Percentiles rank a stretch among this genome's conserved stretches.
Evolutionary conservation across 2,888 invertebrate species (phyloP).

Genomic region (Acronicta aceris): DNA sequence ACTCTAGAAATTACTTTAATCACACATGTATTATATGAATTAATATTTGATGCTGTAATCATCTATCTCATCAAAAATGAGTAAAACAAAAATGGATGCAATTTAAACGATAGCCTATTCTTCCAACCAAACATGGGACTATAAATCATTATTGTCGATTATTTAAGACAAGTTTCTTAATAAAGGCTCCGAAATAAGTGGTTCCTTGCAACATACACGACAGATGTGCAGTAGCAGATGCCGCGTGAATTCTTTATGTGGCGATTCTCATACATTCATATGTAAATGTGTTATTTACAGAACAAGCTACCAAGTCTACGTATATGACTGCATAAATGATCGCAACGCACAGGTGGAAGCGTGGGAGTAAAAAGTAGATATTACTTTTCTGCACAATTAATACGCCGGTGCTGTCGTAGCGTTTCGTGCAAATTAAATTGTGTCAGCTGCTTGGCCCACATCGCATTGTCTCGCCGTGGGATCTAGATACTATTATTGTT

Average conservation of each 20-base stretch:
- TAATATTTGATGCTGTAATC: conserved; percentile 15
- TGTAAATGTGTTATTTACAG: conserved; percentile 55
- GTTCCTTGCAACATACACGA: conserved; percentile 54
- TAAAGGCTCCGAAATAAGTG: conserved; percentile 45
- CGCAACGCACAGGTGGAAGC: conserved; percentile 70
- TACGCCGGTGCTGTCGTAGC: conserved; percentile 56
- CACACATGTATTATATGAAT: not conserved
- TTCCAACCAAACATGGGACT: conserved; percentile 26
- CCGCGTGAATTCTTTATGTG: conserved; percentile 58
- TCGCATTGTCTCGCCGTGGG: conserved; percentile 85
- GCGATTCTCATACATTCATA: conserved; percentile 50
- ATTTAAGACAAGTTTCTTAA: conserved; percentile 43
- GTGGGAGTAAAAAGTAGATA: conserved; percentile 74
- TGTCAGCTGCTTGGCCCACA: conserved; percentile 87
- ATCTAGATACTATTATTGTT: conserved; percentile 82
- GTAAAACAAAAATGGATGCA: conserved; percentile 25
- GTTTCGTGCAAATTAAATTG: conserved; percentile 85
- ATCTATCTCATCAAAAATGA: conserved; percentile 11
- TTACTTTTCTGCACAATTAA: conserved; percentile 70
- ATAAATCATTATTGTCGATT: conserved; percentile 31
- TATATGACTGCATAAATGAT: conserved; percentile 51
- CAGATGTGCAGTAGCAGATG: conserved; percentile 69
- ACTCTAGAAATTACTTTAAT: too few relatives aligned
- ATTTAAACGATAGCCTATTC: conserved; percentile 27
- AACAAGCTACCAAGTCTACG: conserved; percentile 28